Conservation (phyloP, 2,113 vertebrate genomes). For the Lutjanus erythropterus region DNA sequence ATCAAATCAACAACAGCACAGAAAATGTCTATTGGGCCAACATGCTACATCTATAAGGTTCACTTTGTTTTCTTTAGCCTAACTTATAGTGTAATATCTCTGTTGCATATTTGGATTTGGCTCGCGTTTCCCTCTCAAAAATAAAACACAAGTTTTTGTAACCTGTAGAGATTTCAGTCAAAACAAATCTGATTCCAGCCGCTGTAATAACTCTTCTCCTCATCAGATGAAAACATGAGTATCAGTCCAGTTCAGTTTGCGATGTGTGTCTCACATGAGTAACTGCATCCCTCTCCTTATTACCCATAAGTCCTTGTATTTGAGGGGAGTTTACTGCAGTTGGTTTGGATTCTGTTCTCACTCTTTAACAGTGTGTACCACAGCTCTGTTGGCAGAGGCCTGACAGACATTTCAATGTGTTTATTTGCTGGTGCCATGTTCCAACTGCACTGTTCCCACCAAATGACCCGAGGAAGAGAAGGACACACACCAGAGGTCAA, state of each 20-base stretch:
- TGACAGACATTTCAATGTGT: conserved; percentile 19
- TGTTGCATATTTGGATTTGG: neutral
- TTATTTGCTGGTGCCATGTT: conserved; percentile 40
- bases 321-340: conserved; percentile 34
- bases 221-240: neutral
- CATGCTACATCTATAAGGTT: no score
- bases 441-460: conserved; percentile 43
- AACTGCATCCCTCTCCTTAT: conserved; percentile 10
- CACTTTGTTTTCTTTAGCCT: neutral
- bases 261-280: neutral
- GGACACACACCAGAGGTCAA: conserved; percentile 24
- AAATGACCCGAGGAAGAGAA: conserved; percentile 26
- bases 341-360: conserved; percentile 43
- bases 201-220: neutral
- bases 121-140: neutral
- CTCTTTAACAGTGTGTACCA: conserved; percentile 48
- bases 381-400: conserved; percentile 45
- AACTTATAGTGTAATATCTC: neutral
- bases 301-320: conserved; percentile 14
- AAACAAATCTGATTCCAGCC: neutral
- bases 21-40: no score
- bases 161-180: neutral
- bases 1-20: neutral
- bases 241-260: neutral
- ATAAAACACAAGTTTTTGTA: neutral